Percentiles rank a stretch among this genome's conserved stretches.
These are phyloP conservation scores for Hirundo rustica DNA, from an alignment of 2,797 vertebrate species.

Conservation along the genomic window DNA sequence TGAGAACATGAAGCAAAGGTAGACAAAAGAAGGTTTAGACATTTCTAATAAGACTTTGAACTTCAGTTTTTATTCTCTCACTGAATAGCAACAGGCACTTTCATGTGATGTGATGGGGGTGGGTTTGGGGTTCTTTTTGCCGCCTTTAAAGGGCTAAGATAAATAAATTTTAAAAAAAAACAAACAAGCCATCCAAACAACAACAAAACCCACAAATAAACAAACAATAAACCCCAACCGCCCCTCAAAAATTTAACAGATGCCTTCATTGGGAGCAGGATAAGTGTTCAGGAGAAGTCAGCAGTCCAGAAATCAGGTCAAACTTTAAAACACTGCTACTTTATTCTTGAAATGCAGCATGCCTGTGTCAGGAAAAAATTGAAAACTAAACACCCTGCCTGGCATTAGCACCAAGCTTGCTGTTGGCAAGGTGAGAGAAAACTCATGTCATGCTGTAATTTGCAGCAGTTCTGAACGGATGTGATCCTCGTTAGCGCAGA, in stretches of 20 bases:
- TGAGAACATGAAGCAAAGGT: background rate
- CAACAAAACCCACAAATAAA: background rate
- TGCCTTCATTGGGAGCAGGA: background rate
- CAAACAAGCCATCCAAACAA: too few relatives aligned
- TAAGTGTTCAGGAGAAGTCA: background rate
- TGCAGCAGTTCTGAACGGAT: background rate
- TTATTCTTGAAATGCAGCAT: background rate
- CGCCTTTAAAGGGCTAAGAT: background rate
- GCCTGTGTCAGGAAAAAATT: background rate
- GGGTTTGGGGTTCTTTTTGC: background rate
- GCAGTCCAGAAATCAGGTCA: background rate
- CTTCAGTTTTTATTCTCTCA: background rate
- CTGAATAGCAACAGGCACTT: background rate
- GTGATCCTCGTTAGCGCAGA: background rate
- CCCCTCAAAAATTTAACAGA: background rate
- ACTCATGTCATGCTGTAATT: accelerated
- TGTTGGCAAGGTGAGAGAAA: background rate
- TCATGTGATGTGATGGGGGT: accelerated
- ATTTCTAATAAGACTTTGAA: background rate
- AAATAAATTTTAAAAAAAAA: background rate
- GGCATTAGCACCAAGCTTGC: background rate
- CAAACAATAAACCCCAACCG: accelerated
- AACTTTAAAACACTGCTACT: background rate
- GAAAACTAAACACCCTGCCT: background rate
- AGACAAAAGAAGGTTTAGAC: background rate